A percentile compares a stretch with the other conserved stretches of the same genome.
Conservation (phyloP, 1,140 invertebrate genomes). For the Drosophila arawakana region DNA sequence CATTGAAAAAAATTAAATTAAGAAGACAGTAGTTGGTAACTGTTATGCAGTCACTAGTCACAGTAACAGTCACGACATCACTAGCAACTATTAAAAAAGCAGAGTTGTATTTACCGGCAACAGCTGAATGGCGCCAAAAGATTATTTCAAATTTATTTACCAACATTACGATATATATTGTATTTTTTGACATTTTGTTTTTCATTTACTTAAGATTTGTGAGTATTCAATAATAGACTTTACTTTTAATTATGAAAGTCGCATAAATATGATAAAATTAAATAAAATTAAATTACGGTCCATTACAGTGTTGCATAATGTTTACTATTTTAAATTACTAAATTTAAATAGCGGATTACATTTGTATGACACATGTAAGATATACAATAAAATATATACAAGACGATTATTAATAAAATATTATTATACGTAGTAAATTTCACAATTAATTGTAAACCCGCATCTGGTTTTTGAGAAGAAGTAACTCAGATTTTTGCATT, state of each 20-base stretch:
- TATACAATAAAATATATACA: neutral
- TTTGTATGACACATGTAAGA: neutral
- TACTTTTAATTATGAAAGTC: no score
- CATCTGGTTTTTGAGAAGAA: neutral
- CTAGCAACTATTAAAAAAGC: neutral
- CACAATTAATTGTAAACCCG: conserved; percentile 4
- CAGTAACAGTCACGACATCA: conserved; percentile 3
- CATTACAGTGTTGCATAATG: no score
- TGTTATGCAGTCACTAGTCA: no score
- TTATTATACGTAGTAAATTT: neutral
- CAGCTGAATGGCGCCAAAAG: neutral
- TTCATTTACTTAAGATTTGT: neutral
- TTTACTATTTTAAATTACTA: neutral
- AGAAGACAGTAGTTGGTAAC: no score
- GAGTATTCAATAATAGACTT: no score
- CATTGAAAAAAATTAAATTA: no score
- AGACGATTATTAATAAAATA: neutral
- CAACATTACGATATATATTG: neutral
- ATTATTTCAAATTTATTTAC: neutral
- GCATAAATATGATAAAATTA: no score
- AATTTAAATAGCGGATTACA: neutral
- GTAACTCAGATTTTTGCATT: conserved; percentile 15
- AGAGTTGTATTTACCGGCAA: conserved; percentile 32
- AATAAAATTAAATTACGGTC: no score
- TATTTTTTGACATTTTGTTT: neutral